phyloP scores from a whole-genome alignment of 2,113 vertebrate species.

The Solea senegalensis region DNA sequence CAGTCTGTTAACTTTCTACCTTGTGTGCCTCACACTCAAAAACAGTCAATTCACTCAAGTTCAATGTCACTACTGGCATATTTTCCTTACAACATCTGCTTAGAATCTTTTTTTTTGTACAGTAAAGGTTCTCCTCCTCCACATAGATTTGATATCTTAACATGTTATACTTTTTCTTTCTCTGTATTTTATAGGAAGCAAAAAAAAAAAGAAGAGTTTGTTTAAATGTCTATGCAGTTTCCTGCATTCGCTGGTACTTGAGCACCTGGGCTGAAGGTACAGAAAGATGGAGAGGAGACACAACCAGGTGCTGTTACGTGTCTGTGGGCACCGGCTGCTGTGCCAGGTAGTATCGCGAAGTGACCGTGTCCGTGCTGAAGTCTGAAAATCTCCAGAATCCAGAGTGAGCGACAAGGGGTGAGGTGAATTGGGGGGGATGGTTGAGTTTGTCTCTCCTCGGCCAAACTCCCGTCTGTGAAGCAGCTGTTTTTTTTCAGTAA shows the following conservation, averaged over 20 bases:
- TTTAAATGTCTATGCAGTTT: slow-evolving; percentile 68
- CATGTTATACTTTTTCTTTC: slow-evolving; percentile 39
- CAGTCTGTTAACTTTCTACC: slow-evolving; percentile 47
- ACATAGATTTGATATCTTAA: slow-evolving; percentile 56
- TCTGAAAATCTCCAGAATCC: slow-evolving; percentile 48
- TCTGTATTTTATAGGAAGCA: slow-evolving; percentile 45
- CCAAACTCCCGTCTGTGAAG: slow-evolving; percentile 65
- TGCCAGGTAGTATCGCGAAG: slow-evolving; percentile 63
- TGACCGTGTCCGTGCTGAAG: slow-evolving; percentile 25
- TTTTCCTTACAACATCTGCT: slow-evolving; percentile 53
- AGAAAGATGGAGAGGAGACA: slow-evolving; percentile 36
- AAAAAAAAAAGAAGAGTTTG: slow-evolving; percentile 11
- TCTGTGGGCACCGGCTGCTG: slow-evolving; percentile 31
- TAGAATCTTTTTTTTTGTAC: slow-evolving; percentile 55
- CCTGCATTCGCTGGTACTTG: slow-evolving; percentile 68
- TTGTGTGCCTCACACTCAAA: slow-evolving; percentile 49
- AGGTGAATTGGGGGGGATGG: slow-evolving; percentile 13
- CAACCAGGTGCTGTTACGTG: slow-evolving; percentile 33
- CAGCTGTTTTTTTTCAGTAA: slow-evolving; percentile 70
- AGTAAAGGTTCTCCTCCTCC: slow-evolving; percentile 63
- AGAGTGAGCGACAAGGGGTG: slow-evolving; percentile 16
- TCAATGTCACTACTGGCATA: slow-evolving; percentile 66
- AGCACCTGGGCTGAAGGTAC: slow-evolving; percentile 47
- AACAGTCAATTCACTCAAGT: slow-evolving; percentile 53
- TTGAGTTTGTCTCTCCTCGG: slow-evolving; percentile 34